Base-by-base conservation (phyloP, 2,113 vertebrate species). In the Psilopogon haemacephalus region DNA sequence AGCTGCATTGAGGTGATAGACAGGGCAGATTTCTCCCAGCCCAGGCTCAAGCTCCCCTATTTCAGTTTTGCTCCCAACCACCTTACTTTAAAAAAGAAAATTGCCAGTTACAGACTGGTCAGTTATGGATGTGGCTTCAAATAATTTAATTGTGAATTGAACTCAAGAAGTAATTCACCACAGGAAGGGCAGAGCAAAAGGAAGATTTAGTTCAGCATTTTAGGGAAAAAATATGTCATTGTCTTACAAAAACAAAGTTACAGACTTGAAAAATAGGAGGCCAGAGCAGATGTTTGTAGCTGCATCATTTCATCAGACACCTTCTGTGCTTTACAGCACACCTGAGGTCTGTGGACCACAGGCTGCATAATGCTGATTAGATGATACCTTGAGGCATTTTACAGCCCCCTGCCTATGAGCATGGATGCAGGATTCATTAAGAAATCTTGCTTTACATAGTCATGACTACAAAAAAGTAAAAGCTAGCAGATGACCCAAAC, bases 81-180 rank as follows among this genome's bases (percentile, higher is more conserved):
- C 7, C 63, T 8, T 2, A 9, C 32, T 64, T 44, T 44, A 88
- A 70, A 24, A 50, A 76, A 60, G 11, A 19, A 83, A 85, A 90
- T 0, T 62, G 59, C 52, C 67, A 70, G 62, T 10, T 62, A 75
- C 10, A 21, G 80, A 58, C 21, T 12, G 54, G 35, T 37, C 48
- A 44, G 0, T 56, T 0, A 0, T 52, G 27, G 40, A 11, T 50
- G 44, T 62, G 40, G 56, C 44, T 83, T 88, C 76, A 68, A 74
- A 67, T 88, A 23, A 44, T 74, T 74, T 77, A 40, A 46, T 52
- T 15, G 32, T 42, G 40, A 30, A 15, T 58, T 38, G 6, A 58
- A 27, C 38, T 58, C 68, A 48, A 35, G 78, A 84, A 82, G 11
- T 15, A 48, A 42, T 78, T 75, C 6, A 28, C 40, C 38, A 23